Evolutionary conservation across 2,888 invertebrate genomes (phyloP), one percentile per base, ranked within the genome.

Genomic region (Ypsolopha sequella): DNA sequence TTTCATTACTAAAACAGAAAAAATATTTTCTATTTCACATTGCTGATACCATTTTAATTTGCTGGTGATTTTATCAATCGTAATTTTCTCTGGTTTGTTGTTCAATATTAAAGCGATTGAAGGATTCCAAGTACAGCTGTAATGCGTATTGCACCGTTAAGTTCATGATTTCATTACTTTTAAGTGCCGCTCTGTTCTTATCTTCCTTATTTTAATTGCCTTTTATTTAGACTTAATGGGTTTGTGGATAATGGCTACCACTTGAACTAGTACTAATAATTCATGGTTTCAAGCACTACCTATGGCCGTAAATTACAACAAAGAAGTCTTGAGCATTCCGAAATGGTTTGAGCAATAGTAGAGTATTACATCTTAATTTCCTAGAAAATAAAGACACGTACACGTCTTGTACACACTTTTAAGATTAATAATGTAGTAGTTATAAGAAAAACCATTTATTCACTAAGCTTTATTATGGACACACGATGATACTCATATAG

Each of bases 281-380:
- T 77, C 69, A 78, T 68, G 54, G 58, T 65, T 66, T 80, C 76
- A 73, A 81, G 81, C 75, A 65, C 66, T 60, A 4, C 36, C 33
- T 24, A 35, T 7, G n/a, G 52, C 39, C 46, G 24, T 24, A 24
- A 24, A 24, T 52, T 44, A 52, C 45, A 52, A 50, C 54, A 33
- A 54, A 44, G 54, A 52, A 51, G 24, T 24, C 24, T 24, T 24
- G 24, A 24, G 24, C 24, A 24, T 24, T 24, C 24, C 4, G 24
- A 24, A 24, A 24, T 24, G 24, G 24, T 2, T 24, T 24, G 4
- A 24, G 24, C 24, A 24, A 24, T 24, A 24, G 24, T 24, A 24
- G 24, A 24, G 24, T 24, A 24, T 24, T 24, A 24, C 4, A 24
- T 24, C 24, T n/a, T n/a, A n/a, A n/a, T n/a, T n/a, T n/a, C n/a